Evolutionary conservation across 2,797 vertebrate genomes (phyloP).

Genomic region (Allobates femoralis): DNA sequence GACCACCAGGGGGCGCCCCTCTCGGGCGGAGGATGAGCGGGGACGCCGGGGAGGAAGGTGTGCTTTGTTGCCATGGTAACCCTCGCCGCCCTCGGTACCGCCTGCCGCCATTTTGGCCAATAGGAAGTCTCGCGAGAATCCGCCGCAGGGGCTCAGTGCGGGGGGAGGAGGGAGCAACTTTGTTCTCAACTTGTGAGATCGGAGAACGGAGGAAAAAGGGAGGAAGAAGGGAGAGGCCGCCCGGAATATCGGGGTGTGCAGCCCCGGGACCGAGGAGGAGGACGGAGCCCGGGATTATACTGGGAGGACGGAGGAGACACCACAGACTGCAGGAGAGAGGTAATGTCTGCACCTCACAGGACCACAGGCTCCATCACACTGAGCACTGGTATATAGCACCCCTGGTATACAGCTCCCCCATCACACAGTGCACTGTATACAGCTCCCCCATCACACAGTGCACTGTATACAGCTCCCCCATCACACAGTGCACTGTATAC

Average conservation of each 20-base stretch:
- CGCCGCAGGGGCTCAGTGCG: constrained; percentile 30
- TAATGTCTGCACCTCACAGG: neutral
- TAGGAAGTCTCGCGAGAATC: constrained; percentile 57
- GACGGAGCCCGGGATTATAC: too few species aligned
- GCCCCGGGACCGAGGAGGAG: neutral
- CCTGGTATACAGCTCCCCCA: neutral
- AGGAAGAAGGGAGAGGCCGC: constrained; percentile 26
- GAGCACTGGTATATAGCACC: neutral
- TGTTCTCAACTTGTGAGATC: constrained; percentile 53
- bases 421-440: neutral
- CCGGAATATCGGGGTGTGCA: neutral
- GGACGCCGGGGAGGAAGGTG: too few species aligned
- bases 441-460: neutral
- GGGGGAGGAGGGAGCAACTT: constrained; percentile 57
- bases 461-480: neutral
- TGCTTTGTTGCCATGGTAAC: constrained; percentile 34
- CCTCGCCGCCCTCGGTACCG: constrained; percentile 38
- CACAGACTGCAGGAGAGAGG: constrained; percentile 42
- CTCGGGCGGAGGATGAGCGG: neutral
- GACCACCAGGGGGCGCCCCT: too few species aligned
- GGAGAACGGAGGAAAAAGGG: too few species aligned
- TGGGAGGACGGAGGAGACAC: constrained; percentile 28
- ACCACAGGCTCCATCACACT: neutral
- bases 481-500: neutral
- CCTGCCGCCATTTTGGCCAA: constrained; percentile 44